These are phyloP conservation scores for Morpho helenor DNA, from an alignment of 2,888 invertebrate species.

Conservation along the genomic window DNA sequence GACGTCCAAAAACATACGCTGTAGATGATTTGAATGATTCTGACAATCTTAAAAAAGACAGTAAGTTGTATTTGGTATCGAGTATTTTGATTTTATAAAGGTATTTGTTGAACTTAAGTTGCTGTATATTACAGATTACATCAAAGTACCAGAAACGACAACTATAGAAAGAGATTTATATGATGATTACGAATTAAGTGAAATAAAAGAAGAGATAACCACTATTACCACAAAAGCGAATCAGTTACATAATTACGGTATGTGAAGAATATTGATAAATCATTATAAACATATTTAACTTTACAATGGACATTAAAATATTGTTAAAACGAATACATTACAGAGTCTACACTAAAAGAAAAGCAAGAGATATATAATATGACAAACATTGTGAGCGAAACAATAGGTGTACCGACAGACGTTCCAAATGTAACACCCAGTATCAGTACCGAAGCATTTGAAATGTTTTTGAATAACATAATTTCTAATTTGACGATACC, in stretches of 20 bases:
- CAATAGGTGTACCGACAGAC: too few relatives aligned
- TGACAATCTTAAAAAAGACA: conserved; percentile 32
- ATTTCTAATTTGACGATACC: conserved; percentile 9
- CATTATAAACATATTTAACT: neutral
- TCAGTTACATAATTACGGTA: conserved; percentile 18
- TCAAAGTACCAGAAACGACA: conserved; percentile 26
- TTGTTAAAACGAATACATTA: neutral
- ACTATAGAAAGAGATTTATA: conserved; percentile 40
- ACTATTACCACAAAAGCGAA: conserved; percentile 6
- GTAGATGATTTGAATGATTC: conserved; percentile 47
- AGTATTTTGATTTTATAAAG: conserved; percentile 20
- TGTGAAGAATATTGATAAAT: conserved; percentile 10
- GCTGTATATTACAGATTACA: conserved; percentile 49
- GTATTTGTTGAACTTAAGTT: conserved; percentile 23
- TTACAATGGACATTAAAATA: neutral
- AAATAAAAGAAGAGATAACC: conserved; percentile 28
- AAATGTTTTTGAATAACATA: conserved; percentile 10
- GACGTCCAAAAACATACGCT: conserved; percentile 57
- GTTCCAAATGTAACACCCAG: neutral
- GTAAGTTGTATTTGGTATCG: conserved; percentile 44
- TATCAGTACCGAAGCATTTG: conserved; percentile 13
- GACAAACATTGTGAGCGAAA: too few relatives aligned
- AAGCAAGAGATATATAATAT: neutral
- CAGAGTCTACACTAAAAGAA: conserved; percentile 8
- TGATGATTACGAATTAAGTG: conserved; percentile 43